Evolutionary conservation across 2,797 vertebrate genomes (phyloP).

Genomic region (Vipera ursinii): DNA sequence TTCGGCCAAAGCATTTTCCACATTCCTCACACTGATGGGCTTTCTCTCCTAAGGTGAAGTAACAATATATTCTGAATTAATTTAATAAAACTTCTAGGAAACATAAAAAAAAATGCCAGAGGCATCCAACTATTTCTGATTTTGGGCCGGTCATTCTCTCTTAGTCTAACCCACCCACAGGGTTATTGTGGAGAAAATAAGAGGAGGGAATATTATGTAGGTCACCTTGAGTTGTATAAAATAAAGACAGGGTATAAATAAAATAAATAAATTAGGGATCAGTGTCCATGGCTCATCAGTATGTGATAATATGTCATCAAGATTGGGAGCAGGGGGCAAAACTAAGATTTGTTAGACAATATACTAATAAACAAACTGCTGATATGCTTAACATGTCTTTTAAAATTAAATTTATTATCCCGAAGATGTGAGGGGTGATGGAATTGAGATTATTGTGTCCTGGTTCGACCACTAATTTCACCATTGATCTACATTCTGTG

Average conservation of each 20-base stretch:
- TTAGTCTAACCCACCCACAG: neutral
- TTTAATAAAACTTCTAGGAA: neutral
- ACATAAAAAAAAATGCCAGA: neutral
- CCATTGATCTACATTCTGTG: neutral
- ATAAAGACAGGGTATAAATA: neutral
- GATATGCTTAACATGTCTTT: neutral
- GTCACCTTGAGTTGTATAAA: neutral
- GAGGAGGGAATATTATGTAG: neutral
- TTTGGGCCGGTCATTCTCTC: neutral
- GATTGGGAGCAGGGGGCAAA: neutral
- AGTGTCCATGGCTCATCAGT: neutral
- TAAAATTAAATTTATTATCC: neutral
- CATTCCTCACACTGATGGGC: conserved; percentile 98
- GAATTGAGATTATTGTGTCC: neutral
- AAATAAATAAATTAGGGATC: neutral
- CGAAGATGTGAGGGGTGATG: neutral
- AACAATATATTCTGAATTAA: conserved; percentile 5
- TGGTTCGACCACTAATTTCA: neutral
- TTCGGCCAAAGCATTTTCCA: conserved; percentile 95
- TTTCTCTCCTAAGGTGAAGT: conserved; percentile 83
- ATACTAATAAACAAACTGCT: neutral
- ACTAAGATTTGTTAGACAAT: neutral
- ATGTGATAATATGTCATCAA: neutral
- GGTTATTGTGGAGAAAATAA: neutral
- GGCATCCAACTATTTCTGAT: neutral